Evolutionary conservation across 2,888 invertebrate genomes (phyloP).

Genomic region (Iphiclides podalirius): DNA sequence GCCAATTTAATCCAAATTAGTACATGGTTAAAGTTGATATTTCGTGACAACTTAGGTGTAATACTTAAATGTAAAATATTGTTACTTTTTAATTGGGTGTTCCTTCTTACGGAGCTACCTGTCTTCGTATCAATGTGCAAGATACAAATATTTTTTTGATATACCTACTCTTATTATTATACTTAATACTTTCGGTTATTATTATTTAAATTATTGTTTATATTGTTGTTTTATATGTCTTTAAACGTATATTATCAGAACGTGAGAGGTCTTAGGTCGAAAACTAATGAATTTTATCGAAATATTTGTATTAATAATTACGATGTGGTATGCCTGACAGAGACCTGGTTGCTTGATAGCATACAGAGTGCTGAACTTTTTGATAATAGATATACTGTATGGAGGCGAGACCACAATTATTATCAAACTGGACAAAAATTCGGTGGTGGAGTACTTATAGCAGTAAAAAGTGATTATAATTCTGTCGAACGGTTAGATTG

Average conservation of each 20-base stretch:
- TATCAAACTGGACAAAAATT: background rate
- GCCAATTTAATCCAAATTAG: background rate
- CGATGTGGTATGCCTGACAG: background rate
- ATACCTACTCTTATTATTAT: background rate
- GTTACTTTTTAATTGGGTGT: background rate
- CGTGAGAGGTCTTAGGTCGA: too few relatives aligned
- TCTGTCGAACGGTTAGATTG: background rate
- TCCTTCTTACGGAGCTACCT: background rate
- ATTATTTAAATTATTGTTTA: background rate
- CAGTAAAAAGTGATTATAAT: background rate
- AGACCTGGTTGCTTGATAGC: slow-evolving; percentile 5
- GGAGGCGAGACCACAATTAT: background rate
- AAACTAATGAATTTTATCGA: too few relatives aligned
- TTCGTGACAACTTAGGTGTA: too few relatives aligned
- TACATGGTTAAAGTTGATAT: background rate
- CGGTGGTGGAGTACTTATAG: slow-evolving; percentile 4
- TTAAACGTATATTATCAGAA: too few relatives aligned
- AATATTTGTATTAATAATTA: too few relatives aligned
- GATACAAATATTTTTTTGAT: background rate
- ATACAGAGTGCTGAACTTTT: background rate
- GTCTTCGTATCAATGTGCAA: background rate
- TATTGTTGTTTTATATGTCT: background rate
- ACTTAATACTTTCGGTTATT: background rate
- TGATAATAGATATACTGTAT: slow-evolving; percentile 1
- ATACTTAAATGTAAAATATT: too few relatives aligned